A percentile compares a stretch with the other conserved stretches of the same genome.
Conservation (phyloP, 2,888 invertebrate genomes). For the Lasioglossum calceatum region DNA sequence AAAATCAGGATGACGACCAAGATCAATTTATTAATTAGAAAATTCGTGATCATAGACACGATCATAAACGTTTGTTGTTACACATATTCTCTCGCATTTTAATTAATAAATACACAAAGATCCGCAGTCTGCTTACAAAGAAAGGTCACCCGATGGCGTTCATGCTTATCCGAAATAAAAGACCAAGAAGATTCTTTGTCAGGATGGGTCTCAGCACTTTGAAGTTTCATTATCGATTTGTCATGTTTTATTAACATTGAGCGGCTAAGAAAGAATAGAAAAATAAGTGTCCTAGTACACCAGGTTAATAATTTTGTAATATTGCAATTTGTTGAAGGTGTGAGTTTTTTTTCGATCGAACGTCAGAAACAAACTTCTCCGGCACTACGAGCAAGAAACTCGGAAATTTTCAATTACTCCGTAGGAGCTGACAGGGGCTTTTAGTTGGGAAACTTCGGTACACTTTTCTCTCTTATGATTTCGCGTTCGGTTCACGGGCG, state of each 20-base stretch:
- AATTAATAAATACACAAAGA: neutral
- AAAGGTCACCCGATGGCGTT: neutral
- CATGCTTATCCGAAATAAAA: neutral
- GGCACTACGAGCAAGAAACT: neutral
- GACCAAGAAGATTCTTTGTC: neutral
- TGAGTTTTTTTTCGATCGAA: neutral
- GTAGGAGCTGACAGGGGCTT: neutral
- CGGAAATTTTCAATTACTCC: conserved; percentile 9
- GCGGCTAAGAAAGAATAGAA: neutral
- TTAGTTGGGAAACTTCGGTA: conserved; percentile 12
- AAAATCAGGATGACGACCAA: neutral
- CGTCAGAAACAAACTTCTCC: neutral
- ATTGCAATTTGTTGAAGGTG: neutral
- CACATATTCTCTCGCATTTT: neutral
- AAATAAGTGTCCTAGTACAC: neutral
- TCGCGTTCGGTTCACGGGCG: conserved; percentile 27
- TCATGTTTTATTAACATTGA: neutral
- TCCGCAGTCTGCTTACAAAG: neutral
- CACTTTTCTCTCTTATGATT: conserved; percentile 4
- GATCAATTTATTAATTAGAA: neutral
- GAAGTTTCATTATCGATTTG: neutral
- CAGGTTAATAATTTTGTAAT: neutral
- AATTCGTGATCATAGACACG: neutral
- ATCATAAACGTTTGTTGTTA: neutral
- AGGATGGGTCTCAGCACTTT: neutral